Conservation (phyloP, 2,888 invertebrate species). For the Calameuta idolon region DNA sequence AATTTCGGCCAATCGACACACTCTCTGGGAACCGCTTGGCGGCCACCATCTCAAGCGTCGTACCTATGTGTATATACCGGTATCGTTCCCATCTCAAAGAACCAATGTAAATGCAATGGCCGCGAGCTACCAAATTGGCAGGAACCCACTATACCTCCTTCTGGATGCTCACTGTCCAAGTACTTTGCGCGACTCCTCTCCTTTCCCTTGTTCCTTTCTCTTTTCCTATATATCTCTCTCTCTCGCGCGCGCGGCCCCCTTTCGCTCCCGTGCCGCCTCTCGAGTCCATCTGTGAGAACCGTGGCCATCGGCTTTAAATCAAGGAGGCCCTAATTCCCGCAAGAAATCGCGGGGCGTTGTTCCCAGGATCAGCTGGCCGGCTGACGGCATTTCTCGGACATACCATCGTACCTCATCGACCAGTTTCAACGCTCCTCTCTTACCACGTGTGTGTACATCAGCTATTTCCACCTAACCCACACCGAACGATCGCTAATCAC, state of each 20-base stretch:
- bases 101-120: constrained; percentile 37
- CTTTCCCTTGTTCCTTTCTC: not conserved
- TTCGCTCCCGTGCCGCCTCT: not conserved
- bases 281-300: constrained; percentile 54
- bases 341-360: constrained; percentile 63
- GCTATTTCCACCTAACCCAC: not conserved
- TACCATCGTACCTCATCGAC: constrained; percentile 61
- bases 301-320: constrained; percentile 60
- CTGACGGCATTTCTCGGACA: constrained; percentile 62
- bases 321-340: constrained; percentile 63
- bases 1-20: constrained; percentile 64
- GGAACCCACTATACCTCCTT: not conserved
- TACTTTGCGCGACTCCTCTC: not conserved
- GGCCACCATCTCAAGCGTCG: constrained; percentile 50
- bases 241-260: not conserved
- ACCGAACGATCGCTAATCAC: not conserved
- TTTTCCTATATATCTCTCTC: not conserved
- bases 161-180: not conserved
- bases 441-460: not conserved
- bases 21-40: constrained; percentile 51
- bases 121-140: constrained; percentile 38
- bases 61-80: constrained; percentile 26
- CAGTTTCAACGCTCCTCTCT: constrained; percentile 38
- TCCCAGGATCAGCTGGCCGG: constrained; percentile 66
- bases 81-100: constrained; percentile 31